Conservation (phyloP, 2,888 invertebrate genomes). For the Lasioglossum villosulum region DNA sequence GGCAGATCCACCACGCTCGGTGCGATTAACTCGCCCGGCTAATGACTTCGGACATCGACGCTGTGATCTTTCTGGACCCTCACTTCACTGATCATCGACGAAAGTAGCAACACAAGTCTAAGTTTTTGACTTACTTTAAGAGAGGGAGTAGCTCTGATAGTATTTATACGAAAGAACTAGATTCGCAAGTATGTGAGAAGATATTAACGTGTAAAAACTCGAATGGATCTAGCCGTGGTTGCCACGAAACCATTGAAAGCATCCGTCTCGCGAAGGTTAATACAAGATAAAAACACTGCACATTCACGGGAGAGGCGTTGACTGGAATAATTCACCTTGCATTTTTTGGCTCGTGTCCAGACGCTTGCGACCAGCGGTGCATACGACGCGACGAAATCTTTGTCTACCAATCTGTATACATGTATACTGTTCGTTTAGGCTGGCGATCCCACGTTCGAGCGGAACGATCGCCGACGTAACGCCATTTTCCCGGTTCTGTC, state of each 20-base stretch:
- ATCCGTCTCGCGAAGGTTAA: neutral
- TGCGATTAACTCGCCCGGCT: constrained; percentile 45
- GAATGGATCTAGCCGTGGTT: neutral
- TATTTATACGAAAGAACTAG: neutral
- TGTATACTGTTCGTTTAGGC: neutral
- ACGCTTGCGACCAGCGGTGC: neutral
- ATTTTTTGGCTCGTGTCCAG: neutral
- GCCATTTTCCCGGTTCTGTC: constrained; percentile 46
- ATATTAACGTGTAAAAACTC: neutral
- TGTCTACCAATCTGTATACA: constrained; percentile 9
- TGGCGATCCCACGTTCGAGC: constrained; percentile 46
- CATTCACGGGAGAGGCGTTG: neutral
- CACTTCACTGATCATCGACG: neutral
- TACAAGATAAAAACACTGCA: neutral
- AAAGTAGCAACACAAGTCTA: neutral
- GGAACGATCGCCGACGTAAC: constrained; percentile 7
- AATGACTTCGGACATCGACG: constrained; percentile 21
- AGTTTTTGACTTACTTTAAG: neutral
- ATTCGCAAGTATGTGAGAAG: neutral
- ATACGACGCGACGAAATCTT: constrained; percentile 40
- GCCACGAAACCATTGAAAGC: neutral
- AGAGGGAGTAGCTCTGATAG: too few relatives aligned
- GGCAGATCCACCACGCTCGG: constrained; percentile 30
- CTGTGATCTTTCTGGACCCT: constrained; percentile 15
- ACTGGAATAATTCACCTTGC: constrained; percentile 2